A percentile compares a stretch with the other conserved stretches of the same genome.
phyloP scores from a whole-genome alignment of 2,888 invertebrate species.

The Dicyrtomina minuta region DNA sequence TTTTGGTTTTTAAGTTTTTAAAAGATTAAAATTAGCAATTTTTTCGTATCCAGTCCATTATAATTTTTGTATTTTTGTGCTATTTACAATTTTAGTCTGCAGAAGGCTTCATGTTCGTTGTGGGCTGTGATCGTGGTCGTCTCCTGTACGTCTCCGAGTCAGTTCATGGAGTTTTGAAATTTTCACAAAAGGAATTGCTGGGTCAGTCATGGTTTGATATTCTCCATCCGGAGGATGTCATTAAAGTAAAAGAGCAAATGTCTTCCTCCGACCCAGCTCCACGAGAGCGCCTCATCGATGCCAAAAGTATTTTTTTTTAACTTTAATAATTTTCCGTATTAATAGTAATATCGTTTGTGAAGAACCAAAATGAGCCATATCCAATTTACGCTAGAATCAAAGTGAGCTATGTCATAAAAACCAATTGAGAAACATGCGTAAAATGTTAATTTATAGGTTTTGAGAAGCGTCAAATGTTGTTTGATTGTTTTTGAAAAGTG shows the following conservation, averaged over 20 bases:
- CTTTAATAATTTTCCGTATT: too few species aligned
- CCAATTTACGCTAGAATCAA: too few species aligned
- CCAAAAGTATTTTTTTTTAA: constrained; percentile 81
- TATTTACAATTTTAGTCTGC: constrained; percentile 65
- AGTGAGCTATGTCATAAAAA: too few species aligned
- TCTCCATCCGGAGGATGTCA: constrained; percentile 89
- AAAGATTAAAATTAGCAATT: background rate
- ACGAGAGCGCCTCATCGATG: constrained; percentile 84
- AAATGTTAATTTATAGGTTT: too few species aligned
- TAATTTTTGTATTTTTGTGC: too few species aligned
- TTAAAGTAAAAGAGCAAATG: constrained; percentile 91
- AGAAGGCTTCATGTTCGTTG: constrained; percentile 87
- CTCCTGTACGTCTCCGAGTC: constrained; percentile 88
- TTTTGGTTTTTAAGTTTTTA: too few species aligned
- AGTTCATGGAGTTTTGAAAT: constrained; percentile 77
- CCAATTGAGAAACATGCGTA: too few species aligned
- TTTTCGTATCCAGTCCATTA: too few species aligned
- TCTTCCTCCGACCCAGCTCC: constrained; percentile 86
- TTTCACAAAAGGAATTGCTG: constrained; percentile 80
- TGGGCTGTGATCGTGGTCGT: constrained; percentile 87
- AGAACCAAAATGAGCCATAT: too few species aligned
- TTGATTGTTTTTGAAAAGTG: too few species aligned
- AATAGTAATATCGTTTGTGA: too few species aligned
- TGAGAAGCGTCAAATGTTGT: background rate
- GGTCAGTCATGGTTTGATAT: constrained; percentile 94